Evolutionary conservation across 2,888 invertebrate genomes (phyloP).

Genomic region (Chirona hameri): DNA sequence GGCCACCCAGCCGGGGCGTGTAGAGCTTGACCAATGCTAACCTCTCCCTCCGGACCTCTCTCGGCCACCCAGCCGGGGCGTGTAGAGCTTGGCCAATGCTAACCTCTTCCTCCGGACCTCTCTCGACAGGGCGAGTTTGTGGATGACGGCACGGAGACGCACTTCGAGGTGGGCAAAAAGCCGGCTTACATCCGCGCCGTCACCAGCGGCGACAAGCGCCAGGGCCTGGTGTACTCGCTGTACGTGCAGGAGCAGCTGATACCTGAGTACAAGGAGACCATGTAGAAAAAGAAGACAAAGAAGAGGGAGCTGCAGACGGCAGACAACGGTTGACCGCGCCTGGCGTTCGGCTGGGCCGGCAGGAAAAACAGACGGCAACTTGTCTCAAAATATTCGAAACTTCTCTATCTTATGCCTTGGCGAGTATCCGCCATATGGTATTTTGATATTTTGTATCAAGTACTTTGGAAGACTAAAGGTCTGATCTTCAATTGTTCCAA

Average conservation of each 20-base stretch:
- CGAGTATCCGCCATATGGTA: no score
- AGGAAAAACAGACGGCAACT: no score
- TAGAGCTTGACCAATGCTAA: no score
- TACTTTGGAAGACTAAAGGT: no score
- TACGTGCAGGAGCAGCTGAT: not conserved
- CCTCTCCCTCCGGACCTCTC: not conserved
- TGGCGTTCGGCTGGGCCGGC: no score
- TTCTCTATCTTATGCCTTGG: no score
- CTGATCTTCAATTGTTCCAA: no score
- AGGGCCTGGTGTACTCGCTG: constrained; percentile 23
- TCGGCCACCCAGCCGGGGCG: not conserved
- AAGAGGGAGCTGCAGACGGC: no score
- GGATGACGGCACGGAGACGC: constrained; percentile 78
- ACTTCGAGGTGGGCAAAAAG: constrained; percentile 58
- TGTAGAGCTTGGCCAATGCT: no score
- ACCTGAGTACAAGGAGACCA: not conserved
- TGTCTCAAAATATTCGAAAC: no score
- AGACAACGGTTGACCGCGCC: no score
- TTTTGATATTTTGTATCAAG: no score
- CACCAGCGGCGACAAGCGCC: constrained; percentile 8
- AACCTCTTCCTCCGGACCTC: not conserved
- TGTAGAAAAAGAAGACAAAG: not conserved
- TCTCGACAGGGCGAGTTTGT: constrained; percentile 68
- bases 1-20: constrained; percentile 33
- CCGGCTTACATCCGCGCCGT: constrained; percentile 54